Percentiles rank a stretch among this genome's conserved stretches.
These are phyloP conservation scores for Nixonia krombeini DNA, from an alignment of 1,140 invertebrate genomes.

Conservation along the genomic window DNA sequence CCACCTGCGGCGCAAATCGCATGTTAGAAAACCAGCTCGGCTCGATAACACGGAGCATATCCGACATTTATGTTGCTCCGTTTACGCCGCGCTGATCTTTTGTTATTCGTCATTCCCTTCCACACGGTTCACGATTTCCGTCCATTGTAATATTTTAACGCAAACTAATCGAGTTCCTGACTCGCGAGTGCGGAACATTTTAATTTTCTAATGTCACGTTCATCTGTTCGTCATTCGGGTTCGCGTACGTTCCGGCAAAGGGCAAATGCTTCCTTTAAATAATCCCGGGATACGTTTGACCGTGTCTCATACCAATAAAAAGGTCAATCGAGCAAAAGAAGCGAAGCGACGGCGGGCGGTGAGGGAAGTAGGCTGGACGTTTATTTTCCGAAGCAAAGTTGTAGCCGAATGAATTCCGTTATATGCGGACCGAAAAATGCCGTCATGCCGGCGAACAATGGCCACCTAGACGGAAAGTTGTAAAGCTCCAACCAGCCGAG, in stretches of 20 bases:
- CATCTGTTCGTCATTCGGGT: too few relatives aligned
- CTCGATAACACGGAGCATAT: slow-evolving; percentile 26
- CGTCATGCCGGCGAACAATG: slow-evolving; percentile 50
- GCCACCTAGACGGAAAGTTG: slow-evolving; percentile 49
- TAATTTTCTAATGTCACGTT: neutral
- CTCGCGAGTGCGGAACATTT: slow-evolving; percentile 10
- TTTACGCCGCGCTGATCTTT: slow-evolving; percentile 43
- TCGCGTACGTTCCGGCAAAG: too few relatives aligned
- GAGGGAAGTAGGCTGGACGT: slow-evolving; percentile 44
- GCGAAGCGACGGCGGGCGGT: slow-evolving; percentile 15
- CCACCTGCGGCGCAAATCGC: slow-evolving; percentile 33
- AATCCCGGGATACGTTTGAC: slow-evolving; percentile 25
- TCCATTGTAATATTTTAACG: slow-evolving; percentile 26
- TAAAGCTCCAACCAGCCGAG: slow-evolving; percentile 46
- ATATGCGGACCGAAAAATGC: slow-evolving; percentile 43
- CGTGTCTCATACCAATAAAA: slow-evolving; percentile 46
- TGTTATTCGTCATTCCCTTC: slow-evolving; percentile 28
- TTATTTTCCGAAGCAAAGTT: slow-evolving; percentile 40
- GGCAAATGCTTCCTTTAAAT: too few relatives aligned
- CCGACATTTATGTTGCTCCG: slow-evolving; percentile 39
- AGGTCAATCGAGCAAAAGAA: slow-evolving; percentile 45
- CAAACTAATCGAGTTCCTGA: slow-evolving; percentile 40
- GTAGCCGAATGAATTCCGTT: slow-evolving; percentile 40
- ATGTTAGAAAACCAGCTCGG: slow-evolving; percentile 34
- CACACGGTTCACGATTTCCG: slow-evolving; percentile 28